Conservation (phyloP, 2,113 vertebrate genomes). For the Proteles cristata region DNA sequence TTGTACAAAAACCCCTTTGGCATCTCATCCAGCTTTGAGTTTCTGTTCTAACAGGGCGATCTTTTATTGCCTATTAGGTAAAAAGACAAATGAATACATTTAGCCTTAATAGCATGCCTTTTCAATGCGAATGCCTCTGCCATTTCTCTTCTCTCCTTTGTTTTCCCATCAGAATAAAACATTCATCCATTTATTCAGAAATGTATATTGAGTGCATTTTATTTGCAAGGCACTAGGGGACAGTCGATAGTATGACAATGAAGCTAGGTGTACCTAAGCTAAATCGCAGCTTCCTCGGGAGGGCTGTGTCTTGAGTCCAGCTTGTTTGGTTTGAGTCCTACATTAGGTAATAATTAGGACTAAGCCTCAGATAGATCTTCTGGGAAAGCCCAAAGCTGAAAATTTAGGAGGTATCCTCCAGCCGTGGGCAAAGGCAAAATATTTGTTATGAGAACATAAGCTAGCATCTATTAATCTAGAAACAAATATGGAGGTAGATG, state of each 20-base stretch:
- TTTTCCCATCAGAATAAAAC: slow-evolving; percentile 63
- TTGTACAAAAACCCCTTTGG: slow-evolving; percentile 52
- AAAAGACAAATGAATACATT: slow-evolving; percentile 75
- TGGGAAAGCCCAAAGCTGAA: background rate
- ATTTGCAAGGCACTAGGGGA: background rate
- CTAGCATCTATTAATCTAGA: background rate
- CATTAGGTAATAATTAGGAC: background rate
- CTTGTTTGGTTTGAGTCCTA: background rate
- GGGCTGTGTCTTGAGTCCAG: background rate
- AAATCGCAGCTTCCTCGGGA: background rate
- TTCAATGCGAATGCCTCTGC: slow-evolving; percentile 46
- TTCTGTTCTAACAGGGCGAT: slow-evolving; percentile 40
- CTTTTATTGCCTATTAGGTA: slow-evolving; percentile 68
- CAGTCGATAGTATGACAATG: rapidly evolving
- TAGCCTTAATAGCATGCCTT: slow-evolving; percentile 69
- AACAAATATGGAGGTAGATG: background rate
- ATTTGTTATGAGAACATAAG: background rate
- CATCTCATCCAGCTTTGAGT: slow-evolving; percentile 6
- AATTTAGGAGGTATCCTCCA: background rate
- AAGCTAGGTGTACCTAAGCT: background rate
- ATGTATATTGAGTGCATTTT: slow-evolving; percentile 16
- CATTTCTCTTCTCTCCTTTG: slow-evolving; percentile 66
- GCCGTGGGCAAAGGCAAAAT: background rate
- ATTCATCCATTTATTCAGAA: slow-evolving; percentile 47
- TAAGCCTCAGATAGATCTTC: background rate